Conservation (phyloP, 1,140 invertebrate genomes). For the Littorina saxatilis region DNA sequence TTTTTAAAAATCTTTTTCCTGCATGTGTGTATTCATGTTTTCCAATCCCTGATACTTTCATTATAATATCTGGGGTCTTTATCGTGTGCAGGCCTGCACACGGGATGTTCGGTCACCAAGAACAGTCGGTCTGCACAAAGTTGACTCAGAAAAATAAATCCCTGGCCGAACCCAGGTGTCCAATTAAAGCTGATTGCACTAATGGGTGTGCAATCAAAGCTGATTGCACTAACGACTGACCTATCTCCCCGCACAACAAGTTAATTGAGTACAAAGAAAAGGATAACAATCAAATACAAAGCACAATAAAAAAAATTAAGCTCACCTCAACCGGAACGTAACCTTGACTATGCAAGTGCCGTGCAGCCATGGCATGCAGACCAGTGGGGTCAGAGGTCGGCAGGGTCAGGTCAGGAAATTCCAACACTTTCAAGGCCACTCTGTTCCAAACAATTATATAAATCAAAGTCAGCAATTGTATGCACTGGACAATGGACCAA, state of each 20-base stretch:
- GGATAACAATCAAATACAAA: no score
- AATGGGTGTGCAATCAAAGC: background rate
- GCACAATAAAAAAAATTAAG: background rate
- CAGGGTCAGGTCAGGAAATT: constrained; percentile 31
- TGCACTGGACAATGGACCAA: no score
- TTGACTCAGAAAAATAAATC: background rate
- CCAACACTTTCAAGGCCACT: constrained; percentile 30
- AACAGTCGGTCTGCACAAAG: no score
- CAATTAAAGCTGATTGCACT: background rate
- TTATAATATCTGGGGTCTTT: no score
- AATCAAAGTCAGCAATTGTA: no score
- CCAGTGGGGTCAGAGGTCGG: constrained; percentile 29
- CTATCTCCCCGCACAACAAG: background rate
- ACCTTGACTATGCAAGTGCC: constrained; percentile 18
- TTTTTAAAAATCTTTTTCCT: no score
- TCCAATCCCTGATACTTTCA: no score
- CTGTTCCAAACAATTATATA: background rate
- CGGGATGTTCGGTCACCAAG: no score
- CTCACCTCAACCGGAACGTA: constrained; percentile 26
- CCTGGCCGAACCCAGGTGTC: background rate
- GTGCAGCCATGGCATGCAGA: constrained; percentile 20
- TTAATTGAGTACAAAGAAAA: no score
- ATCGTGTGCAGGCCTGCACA: no score
- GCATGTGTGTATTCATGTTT: no score
- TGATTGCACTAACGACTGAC: background rate